These are phyloP conservation scores for Daubentonia madagascariensis DNA, from an alignment of 2,113 vertebrate genomes.

Conservation along the genomic window DNA sequence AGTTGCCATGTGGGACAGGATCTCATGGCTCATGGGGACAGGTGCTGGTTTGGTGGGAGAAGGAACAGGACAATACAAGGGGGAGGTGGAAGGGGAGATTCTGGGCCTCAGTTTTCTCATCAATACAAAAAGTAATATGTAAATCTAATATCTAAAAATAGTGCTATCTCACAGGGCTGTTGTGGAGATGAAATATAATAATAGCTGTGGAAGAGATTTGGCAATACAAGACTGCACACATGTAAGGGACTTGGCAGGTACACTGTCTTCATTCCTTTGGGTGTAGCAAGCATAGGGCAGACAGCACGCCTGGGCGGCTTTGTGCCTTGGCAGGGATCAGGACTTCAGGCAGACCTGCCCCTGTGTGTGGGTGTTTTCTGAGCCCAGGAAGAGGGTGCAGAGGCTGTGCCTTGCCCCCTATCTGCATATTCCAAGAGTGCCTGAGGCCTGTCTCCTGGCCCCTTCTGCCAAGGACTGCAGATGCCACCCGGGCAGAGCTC, in stretches of 20 bases:
- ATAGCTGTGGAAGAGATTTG: background rate
- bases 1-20: background rate
- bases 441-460: background rate
- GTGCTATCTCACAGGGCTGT: background rate
- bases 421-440: background rate
- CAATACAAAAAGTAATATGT: background rate
- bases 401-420: background rate
- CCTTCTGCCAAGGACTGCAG: background rate
- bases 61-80: background rate
- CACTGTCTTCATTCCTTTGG: background rate
- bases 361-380: background rate
- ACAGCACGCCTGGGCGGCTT: background rate
- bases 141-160: background rate
- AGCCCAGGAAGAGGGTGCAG: background rate
- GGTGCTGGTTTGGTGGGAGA: background rate
- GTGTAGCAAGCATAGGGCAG: background rate
- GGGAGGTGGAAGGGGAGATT: fast-evolving
- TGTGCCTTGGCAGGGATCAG: background rate
- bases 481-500: background rate
- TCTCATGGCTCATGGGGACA: fast-evolving
- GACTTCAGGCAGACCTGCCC: background rate
- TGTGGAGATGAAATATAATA: background rate
- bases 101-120: background rate
- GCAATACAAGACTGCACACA: too few relatives aligned
- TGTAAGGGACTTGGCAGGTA: background rate